Conservation (phyloP, 2,888 invertebrate species). For the Drosophila merina region DNA sequence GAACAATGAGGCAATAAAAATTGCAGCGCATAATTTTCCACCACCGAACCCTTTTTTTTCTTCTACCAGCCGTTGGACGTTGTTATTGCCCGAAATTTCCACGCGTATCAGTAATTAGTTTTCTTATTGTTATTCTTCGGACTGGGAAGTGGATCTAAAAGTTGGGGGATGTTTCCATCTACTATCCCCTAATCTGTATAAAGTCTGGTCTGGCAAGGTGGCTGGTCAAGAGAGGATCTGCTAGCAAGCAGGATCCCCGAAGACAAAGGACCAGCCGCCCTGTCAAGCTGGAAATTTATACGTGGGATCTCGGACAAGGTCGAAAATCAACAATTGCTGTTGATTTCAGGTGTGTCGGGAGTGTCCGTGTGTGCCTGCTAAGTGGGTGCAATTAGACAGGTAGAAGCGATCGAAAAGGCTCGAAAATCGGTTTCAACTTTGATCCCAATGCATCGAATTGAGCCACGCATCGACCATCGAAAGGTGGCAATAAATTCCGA, state of each 20-base stretch:
- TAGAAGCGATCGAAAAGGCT: background rate
- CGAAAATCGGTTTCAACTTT: slow-evolving; percentile 29
- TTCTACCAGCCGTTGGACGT: background rate
- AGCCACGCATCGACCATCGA: slow-evolving; percentile 59
- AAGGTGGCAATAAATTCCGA: slow-evolving; percentile 76
- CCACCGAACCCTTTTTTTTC: slow-evolving; percentile 62
- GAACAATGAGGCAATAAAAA: slow-evolving; percentile 80
- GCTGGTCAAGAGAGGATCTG: background rate
- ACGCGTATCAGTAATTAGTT: slow-evolving; percentile 77
- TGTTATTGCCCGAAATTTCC: slow-evolving; percentile 59
- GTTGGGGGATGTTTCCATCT: slow-evolving; percentile 1
- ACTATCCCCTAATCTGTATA: slow-evolving; percentile 10
- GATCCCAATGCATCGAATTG: slow-evolving; percentile 53
- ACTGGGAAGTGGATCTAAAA: background rate
- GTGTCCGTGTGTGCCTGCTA: slow-evolving; percentile 58
- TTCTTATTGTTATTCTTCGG: slow-evolving; percentile 63
- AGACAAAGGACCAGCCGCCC: slow-evolving; percentile 40
- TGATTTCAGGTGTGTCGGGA: slow-evolving; percentile 22
- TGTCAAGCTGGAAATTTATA: slow-evolving; percentile 72
- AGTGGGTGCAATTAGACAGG: slow-evolving; percentile 75
- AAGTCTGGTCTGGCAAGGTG: background rate
- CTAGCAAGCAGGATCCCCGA: background rate
- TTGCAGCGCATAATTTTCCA: slow-evolving; percentile 79
- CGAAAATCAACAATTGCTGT: slow-evolving; percentile 68
- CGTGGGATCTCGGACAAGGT: slow-evolving; percentile 45